Evolutionary conservation across 2,888 invertebrate species (phyloP), one percentile per base, ranked within the genome.

Genomic region (Scaptomyza flava): DNA sequence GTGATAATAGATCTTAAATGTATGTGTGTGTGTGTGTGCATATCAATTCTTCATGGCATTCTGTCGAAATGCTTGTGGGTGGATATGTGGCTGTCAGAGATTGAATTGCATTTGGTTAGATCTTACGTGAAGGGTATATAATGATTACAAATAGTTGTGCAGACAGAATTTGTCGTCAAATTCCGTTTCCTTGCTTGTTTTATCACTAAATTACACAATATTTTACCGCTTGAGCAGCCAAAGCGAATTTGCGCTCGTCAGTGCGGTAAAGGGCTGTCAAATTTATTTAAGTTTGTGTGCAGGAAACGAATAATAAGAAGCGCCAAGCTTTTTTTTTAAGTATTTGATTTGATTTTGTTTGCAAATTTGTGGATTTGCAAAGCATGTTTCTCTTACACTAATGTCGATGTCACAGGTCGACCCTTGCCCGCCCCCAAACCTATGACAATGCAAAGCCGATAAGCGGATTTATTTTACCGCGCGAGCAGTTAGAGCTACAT

Each of bases 391-490:
- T 9, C 31, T 27, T 33, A 48, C 31, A 30, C 42, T 23, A 68
- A 61, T 67, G 58, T 27, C 23, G 23, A 58, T 62, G 27, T 27
- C 56, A 47, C 48, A 50, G 74, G 72, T 74, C 64, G 65, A 48
- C 43, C 38, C 4, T 27, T 41, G 4, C 41, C 41, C 2, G 41
- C 56, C n/a, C 14, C 11, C 42, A 17, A n/a, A 27, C n/a, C 5
- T 17, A 14, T 3, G 6, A 11, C 27, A 20, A 42, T 7, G 4
- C 43, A 75, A 79, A 84, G 73, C 89, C 75, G 88, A 89, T 89
- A 90, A 89, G 90, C 79, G 68, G 87, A 77, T 89, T 90, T 86
- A 72, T 17, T 20, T 79, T 73, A 78, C 68, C 64, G 71, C 78
- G 64, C 63, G 63, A 63, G 64, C 72, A 46, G 33, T 50, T 11